A percentile compares a stretch with the other conserved stretches of the same genome.
Evolutionary conservation across 2,113 vertebrate species (phyloP).

Genomic region (Telmatochromis sp.): DNA sequence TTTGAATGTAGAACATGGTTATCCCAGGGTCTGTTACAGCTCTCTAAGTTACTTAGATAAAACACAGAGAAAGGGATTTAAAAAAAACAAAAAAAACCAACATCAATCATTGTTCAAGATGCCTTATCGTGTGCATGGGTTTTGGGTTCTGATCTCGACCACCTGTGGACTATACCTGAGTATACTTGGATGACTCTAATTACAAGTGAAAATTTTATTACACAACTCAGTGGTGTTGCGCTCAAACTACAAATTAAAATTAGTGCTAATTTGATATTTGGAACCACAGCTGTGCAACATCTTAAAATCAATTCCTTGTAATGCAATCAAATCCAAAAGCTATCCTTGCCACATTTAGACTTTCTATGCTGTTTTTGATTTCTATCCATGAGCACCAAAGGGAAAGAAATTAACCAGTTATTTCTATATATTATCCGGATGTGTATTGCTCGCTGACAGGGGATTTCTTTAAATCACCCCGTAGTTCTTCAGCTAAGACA

Average conservation of each 20-base stretch:
- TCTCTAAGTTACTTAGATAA: neutral
- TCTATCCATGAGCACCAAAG: neutral
- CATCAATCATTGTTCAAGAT: neutral
- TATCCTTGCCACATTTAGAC: neutral
- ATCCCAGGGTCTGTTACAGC: neutral
- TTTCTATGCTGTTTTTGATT: neutral
- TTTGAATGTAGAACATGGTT: neutral
- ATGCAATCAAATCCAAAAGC: neutral
- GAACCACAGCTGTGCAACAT: neutral
- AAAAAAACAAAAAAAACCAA: fast-evolving
- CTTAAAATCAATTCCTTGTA: neutral
- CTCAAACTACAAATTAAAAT: neutral
- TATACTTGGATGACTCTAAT: neutral
- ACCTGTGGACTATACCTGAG: neutral
- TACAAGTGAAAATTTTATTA: neutral
- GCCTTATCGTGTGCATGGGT: neutral
- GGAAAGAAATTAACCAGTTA: neutral
- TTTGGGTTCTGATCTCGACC: neutral
- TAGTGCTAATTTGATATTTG: neutral
- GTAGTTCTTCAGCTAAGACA: too few relatives aligned
- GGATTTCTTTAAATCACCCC: too few relatives aligned
- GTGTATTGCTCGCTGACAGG: neutral
- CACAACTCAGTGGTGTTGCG: neutral
- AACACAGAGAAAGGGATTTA: neutral
- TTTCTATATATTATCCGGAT: neutral